Conservation (phyloP, 2,888 invertebrate genomes). For the Seira sanloemensis region DNA sequence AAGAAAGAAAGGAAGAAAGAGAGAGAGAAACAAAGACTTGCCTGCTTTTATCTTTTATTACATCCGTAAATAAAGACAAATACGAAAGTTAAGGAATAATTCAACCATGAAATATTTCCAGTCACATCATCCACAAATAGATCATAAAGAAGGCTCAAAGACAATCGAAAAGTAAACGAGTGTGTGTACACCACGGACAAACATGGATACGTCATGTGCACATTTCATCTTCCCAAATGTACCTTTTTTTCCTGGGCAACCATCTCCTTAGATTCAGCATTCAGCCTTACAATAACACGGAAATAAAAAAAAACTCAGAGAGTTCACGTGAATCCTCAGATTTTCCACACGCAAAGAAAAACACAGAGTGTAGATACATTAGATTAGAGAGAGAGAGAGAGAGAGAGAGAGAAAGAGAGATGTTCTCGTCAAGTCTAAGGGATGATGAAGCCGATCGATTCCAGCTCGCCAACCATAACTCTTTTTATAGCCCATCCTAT, state of each 20-base stretch:
- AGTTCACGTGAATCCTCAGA: neutral
- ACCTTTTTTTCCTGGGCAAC: neutral
- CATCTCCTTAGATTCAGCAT: no score
- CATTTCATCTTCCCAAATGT: neutral
- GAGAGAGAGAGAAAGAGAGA: neutral
- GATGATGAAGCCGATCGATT: slow-evolving; percentile 58
- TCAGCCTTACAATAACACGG: neutral
- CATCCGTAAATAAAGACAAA: slow-evolving; percentile 22
- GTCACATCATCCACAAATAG: slow-evolving; percentile 13
- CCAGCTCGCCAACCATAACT: slow-evolving; percentile 70
- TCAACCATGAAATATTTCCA: slow-evolving; percentile 11
- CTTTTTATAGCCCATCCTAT: slow-evolving; percentile 70
- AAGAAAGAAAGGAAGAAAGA: no score
- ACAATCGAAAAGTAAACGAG: slow-evolving; percentile 20
- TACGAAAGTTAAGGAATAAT: slow-evolving; percentile 12
- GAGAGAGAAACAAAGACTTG: no score
- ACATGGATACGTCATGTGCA: slow-evolving; percentile 13
- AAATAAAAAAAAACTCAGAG: neutral
- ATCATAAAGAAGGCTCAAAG: slow-evolving; percentile 1
- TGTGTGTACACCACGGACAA: neutral
- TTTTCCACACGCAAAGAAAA: neutral
- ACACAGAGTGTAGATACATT: slow-evolving; percentile 18
- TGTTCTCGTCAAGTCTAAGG: slow-evolving; percentile 16
- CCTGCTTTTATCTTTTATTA: slow-evolving; percentile 11
- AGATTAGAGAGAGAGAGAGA: slow-evolving; percentile 24